Conservation (phyloP, 2,113 vertebrate genomes). For the Hyla sarda region DNA sequence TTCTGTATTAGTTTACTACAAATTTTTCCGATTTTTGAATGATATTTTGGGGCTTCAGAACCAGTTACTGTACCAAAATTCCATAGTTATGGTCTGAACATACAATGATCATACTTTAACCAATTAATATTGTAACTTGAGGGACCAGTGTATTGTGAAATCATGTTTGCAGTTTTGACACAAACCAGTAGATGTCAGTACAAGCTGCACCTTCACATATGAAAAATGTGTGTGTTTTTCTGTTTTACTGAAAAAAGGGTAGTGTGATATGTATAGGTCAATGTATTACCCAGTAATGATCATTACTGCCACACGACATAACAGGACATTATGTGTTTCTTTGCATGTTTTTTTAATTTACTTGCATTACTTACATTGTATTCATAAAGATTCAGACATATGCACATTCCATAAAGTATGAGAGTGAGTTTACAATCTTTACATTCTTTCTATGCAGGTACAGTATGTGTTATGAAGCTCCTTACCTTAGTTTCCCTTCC, state of each 20-base stretch:
- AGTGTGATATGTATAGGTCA: background rate
- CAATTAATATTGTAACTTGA: too few relatives aligned
- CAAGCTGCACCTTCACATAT: background rate
- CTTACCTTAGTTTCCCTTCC: slow-evolving; percentile 96
- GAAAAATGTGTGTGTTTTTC: background rate
- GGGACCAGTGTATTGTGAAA: background rate
- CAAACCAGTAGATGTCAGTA: background rate
- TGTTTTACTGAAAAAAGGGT: background rate
- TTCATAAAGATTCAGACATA: background rate
- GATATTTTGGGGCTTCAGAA: too few relatives aligned
- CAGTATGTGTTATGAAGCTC: background rate
- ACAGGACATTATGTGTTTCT: background rate
- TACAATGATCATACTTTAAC: too few relatives aligned
- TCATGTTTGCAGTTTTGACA: background rate
- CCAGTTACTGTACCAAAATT: too few relatives aligned
- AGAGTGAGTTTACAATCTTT: background rate
- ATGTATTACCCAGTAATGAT: background rate
- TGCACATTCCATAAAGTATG: background rate
- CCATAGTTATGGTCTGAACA: too few relatives aligned
- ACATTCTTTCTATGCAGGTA: background rate
- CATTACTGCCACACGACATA: background rate
- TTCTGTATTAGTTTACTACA: too few relatives aligned
- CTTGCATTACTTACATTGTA: too few relatives aligned
- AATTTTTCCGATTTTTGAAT: too few relatives aligned
- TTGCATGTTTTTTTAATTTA: too few relatives aligned